Conservation (phyloP, 64 coral and sea anemone genomes). For the Montipora foliosa region DNA sequence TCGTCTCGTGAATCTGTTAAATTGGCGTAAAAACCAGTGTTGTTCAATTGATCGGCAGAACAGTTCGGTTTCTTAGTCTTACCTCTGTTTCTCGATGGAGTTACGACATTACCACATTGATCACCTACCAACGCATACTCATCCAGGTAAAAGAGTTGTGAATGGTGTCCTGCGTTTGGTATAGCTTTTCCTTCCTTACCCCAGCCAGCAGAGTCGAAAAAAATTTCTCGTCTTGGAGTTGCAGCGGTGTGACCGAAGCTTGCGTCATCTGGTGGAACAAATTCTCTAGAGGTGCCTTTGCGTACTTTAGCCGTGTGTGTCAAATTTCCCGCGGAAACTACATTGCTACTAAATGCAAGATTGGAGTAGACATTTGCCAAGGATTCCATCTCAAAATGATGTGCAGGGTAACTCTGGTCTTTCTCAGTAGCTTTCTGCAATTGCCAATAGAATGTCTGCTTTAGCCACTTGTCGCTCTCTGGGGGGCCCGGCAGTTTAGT, state of each 20-base stretch:
- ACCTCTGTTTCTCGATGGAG: neutral
- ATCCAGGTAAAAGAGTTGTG: neutral
- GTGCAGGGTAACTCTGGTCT: neutral
- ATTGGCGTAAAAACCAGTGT: neutral
- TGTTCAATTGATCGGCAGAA: neutral
- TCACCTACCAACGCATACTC: neutral
- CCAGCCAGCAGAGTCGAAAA: neutral
- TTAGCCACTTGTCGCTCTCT: neutral
- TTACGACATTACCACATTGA: neutral
- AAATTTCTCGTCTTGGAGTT: neutral
- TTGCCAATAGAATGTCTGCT: neutral
- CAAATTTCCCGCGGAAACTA: neutral
- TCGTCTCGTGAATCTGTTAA: neutral
- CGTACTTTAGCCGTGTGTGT: neutral
- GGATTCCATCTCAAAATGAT: slow-evolving; percentile 7
- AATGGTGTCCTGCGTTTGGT: neutral
- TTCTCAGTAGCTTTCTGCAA: neutral
- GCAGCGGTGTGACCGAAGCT: neutral
- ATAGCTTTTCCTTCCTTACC: neutral
- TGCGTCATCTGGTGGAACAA: neutral
- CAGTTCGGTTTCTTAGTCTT: neutral
- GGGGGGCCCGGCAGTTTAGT: too few relatives aligned
- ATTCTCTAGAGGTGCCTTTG: neutral
- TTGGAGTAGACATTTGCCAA: neutral
- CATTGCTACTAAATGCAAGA: neutral